These are phyloP conservation scores for Chalcis sispes DNA, from an alignment of 2,888 invertebrate genomes.

Conservation along the genomic window DNA sequence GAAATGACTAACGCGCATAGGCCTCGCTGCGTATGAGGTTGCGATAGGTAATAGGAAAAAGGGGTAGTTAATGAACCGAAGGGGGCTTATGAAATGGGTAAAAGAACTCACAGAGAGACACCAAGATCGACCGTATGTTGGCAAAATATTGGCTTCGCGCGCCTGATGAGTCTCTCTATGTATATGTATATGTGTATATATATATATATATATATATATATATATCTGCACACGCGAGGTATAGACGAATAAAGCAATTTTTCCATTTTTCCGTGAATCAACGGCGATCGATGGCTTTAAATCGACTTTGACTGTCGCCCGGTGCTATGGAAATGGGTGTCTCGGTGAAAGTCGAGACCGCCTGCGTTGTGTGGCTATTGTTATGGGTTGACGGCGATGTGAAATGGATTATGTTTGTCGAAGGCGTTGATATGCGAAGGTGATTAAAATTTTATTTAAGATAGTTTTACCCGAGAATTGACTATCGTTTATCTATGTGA, in stretches of 20 bases:
- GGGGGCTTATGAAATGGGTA: slow-evolving; percentile 61
- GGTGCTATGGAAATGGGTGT: background rate
- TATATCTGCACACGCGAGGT: background rate
- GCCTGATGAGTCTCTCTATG: no score
- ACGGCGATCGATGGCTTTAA: slow-evolving; percentile 51
- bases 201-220: no score
- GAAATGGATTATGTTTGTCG: background rate
- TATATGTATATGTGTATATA: no score
- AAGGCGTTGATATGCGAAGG: background rate
- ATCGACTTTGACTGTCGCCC: slow-evolving; percentile 4
- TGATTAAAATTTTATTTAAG: slow-evolving; percentile 26
- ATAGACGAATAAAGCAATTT: slow-evolving; percentile 15
- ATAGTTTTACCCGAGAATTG: no score
- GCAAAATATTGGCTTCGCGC: slow-evolving; percentile 71
- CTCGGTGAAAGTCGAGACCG: background rate
- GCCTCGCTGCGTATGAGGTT: no score
- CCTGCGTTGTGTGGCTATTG: slow-evolving; percentile 13
- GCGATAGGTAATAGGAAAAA: slow-evolving; percentile 63
- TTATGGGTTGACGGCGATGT: background rate
- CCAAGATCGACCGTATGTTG: slow-evolving; percentile 70
- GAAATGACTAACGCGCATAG: slow-evolving; percentile 55
- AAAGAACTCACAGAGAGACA: slow-evolving; percentile 19
- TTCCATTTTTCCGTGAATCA: slow-evolving; percentile 54
- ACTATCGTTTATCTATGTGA: no score
- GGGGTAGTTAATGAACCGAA: slow-evolving; percentile 73